Percentiles rank a stretch among this genome's conserved stretches.
Evolutionary conservation across 2,797 vertebrate species (phyloP).

Genomic region (Smutsia gigantea): DNA sequence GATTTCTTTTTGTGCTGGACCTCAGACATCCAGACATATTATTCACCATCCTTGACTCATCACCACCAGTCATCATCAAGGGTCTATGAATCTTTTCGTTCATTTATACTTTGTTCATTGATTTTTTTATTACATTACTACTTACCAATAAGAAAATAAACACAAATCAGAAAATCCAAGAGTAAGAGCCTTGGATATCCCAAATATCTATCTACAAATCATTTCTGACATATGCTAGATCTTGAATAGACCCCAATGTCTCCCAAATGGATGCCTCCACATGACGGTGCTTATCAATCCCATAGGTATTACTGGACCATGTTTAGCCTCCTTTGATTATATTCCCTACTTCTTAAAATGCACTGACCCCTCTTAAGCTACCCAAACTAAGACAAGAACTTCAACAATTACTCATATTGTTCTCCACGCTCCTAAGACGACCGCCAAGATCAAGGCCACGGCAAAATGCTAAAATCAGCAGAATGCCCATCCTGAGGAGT

Average conservation of each 20-base stretch:
- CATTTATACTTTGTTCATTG: not conserved
- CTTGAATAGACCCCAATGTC: not conserved
- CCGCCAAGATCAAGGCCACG: rapidly evolving
- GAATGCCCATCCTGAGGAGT: rapidly evolving
- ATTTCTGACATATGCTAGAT: not conserved
- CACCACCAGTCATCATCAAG: not conserved
- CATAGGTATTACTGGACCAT: rapidly evolving
- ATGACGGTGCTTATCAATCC: not conserved
- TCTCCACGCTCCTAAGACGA: not conserved
- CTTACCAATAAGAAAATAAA: not conserved
- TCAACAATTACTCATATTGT: not conserved
- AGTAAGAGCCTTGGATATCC: not conserved
- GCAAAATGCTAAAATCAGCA: rapidly evolving
- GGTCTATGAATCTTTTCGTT: not conserved
- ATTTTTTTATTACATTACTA: not conserved
- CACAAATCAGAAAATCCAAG: not conserved
- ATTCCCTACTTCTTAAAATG: not conserved
- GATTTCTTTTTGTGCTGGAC: not conserved
- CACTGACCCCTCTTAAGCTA: not conserved
- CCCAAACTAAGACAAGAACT: not conserved
- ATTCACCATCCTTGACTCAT: not conserved
- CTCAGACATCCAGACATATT: not conserved
- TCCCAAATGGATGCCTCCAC: not conserved
- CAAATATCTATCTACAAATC: no score
- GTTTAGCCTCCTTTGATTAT: not conserved